Evolutionary conservation across 1,140 invertebrate genomes (phyloP).

Genomic region (Formica exsecta): DNA sequence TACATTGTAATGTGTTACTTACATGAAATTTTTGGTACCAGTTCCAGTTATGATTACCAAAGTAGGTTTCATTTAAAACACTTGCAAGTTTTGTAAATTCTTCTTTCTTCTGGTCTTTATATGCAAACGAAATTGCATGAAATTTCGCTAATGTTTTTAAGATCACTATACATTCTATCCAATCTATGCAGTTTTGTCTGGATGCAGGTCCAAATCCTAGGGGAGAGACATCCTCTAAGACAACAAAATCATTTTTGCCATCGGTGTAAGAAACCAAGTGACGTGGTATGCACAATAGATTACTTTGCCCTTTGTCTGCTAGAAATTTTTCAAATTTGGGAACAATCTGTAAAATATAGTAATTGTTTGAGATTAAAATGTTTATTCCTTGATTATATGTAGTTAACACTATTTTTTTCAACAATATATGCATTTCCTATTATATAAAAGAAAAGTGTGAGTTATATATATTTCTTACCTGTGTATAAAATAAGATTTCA

Average conservation of each 20-base stretch:
- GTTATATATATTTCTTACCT: slow-evolving; percentile 86
- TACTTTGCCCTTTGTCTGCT: slow-evolving; percentile 69
- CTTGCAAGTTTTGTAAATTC: slow-evolving; percentile 86
- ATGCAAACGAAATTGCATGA: slow-evolving; percentile 90
- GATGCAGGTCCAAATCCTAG: slow-evolving; percentile 86
- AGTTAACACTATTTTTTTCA: not conserved
- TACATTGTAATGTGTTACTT: slow-evolving; percentile 64
- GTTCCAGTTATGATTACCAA: slow-evolving; percentile 86
- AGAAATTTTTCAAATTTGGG: slow-evolving; percentile 80
- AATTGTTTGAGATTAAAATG: slow-evolving; percentile 10
- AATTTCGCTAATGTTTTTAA: slow-evolving; percentile 89
- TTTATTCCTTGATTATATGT: not conserved
- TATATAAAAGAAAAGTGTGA: slow-evolving; percentile 89
- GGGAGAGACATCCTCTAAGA: slow-evolving; percentile 88
- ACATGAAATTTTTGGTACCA: slow-evolving; percentile 90
- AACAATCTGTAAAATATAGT: slow-evolving; percentile 75
- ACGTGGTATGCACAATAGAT: slow-evolving; percentile 82
- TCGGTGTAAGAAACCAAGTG: slow-evolving; percentile 87
- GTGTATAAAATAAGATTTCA: slow-evolving; percentile 89
- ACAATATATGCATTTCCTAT: slow-evolving; percentile 81
- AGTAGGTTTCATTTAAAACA: slow-evolving; percentile 87
- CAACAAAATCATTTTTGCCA: slow-evolving; percentile 89
- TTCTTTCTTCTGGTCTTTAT: slow-evolving; percentile 88
- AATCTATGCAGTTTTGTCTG: slow-evolving; percentile 87
- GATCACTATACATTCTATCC: slow-evolving; percentile 86